Base-by-base conservation (phyloP, 1,140 invertebrate genomes). In the Euwallacea similis region DNA sequence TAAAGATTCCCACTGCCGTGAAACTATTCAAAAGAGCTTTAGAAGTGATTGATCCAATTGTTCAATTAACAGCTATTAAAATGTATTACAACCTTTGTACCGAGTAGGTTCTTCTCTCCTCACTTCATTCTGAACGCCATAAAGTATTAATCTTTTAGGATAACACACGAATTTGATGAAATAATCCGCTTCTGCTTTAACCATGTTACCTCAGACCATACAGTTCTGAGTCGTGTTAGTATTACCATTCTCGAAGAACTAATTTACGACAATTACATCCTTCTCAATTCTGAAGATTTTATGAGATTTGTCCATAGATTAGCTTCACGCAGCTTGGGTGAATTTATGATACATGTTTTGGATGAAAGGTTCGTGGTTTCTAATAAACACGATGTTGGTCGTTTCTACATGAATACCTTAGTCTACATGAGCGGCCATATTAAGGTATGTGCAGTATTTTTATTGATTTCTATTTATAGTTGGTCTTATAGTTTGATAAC, bases 141-240 rank as follows among this genome's bases (percentile, higher is more conserved):
- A 50, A 15, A 13, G 7, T 61, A 43, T 71, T 43, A 66, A 16
- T 33, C 47, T 75, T 75, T 55, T n/a, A 75, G 74, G 42, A 71
- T 71, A 47, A 75, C 54, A 6, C 64, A 71, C 6, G 74, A 75
- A 55, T 75, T 71, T 75, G 71, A 75, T 16, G 68, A 67, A 10
- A 61, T 75, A 42, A 73, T 73, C 42, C 65, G 16, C 41, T 73
- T 75, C 44, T 66, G 63, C n/a, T 71, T 75, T 47, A 44, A 42
- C 16, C 64, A 75, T 8, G 54, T 75, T 13, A 66, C 72, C 46
- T 68, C 46, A 21, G 61, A 53, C 7, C 59, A 75, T 53, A 65
- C 69, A 10, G 69, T 68, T 7, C 33, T 75, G n/a, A 69, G 54
- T 44, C 69, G 69, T 61, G 62, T 69, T 7, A 73, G 74, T 41